Evolutionary conservation across 1,140 invertebrate genomes (phyloP).

Genomic region (Lasioglossum albipes): DNA sequence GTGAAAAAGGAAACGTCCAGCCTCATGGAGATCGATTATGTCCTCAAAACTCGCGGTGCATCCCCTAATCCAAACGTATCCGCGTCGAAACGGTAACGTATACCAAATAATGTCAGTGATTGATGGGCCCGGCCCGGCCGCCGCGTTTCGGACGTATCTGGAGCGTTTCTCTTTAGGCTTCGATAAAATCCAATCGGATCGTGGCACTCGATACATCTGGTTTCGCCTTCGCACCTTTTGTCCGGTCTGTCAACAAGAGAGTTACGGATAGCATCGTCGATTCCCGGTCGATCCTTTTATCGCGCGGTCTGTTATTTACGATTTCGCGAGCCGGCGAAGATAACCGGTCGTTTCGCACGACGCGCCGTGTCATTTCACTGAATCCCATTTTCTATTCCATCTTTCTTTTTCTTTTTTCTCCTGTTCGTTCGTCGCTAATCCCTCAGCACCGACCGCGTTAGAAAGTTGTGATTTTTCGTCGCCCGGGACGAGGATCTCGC

Average conservation of each 20-base stretch:
- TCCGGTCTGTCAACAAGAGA: constrained; percentile 1
- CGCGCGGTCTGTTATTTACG: too few species aligned
- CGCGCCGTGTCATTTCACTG: too few species aligned
- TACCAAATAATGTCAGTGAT: not conserved
- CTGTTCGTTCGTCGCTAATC: too few species aligned
- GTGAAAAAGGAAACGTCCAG: not conserved
- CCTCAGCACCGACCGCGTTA: too few species aligned
- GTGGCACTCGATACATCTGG: not conserved
- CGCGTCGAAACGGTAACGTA: not conserved
- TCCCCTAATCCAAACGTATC: not conserved
- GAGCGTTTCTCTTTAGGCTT: constrained; percentile 2
- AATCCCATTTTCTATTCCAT: too few species aligned
- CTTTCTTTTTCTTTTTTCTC: too few species aligned
- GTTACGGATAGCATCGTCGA: not conserved
- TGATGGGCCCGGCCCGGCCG: not conserved
- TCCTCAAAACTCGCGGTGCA: not conserved
- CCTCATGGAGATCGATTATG: not conserved
- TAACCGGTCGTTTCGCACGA: too few species aligned
- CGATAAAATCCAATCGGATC: constrained; percentile 24
- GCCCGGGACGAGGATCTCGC: too few species aligned
- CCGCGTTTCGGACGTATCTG: constrained; percentile 15
- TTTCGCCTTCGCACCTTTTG: not conserved
- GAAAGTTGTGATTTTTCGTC: too few species aligned
- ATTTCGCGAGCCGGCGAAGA: too few species aligned
- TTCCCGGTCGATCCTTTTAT: too few species aligned